Base-by-base conservation (phyloP, 2,888 invertebrate genomes). In the Lottia scabra region DNA sequence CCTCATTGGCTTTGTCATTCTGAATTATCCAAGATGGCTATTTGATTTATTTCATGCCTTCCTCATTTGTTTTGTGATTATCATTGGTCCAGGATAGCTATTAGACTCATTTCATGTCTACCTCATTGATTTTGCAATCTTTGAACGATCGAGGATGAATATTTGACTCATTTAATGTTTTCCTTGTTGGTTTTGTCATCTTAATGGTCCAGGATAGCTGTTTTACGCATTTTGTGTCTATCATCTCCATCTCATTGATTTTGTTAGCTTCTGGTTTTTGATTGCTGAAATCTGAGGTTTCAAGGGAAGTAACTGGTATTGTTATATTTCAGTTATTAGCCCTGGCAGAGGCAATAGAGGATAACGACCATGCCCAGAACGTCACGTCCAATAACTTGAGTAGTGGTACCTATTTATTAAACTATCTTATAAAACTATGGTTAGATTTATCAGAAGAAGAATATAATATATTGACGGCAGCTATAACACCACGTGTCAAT, bases 361-460 rank as follows among this genome's bases (percentile, higher is more conserved):
- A 88, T 68, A 88, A 85, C 77, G 75, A 80, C 44, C 69, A 84
- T 77, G 87, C 87, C 8, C 85, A 88, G 77, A 83, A 87, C 71
- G 80, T 85, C 71, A 84, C 87, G 12, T 86, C 88, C 6, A 87
- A 87, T 71, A 84, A 86, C 70, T 81, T 91, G 48, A 88, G 87
- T 71, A 87, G 89, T 77, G 87, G 88, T 26, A 87, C 90, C 5
- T 84, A 85, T 63, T 83, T 91, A 63, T 83, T 91, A 23, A 85
- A 89, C 72, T 80, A 87, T 65, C 83, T 91, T 68, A 83, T 90
- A 23, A 85, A 87, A 67, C 81, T 91, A 62, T 87, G 88, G 84
- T 82, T 86, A n/a, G 85, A 88, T 71, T 85, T 90, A 83, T 80
- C 84, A 13, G 85, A 87, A 0, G 87, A 90, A 8, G 90, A 90